Base-by-base conservation (phyloP, 2,113 vertebrate genomes). In the Embiotoca jacksoni region DNA sequence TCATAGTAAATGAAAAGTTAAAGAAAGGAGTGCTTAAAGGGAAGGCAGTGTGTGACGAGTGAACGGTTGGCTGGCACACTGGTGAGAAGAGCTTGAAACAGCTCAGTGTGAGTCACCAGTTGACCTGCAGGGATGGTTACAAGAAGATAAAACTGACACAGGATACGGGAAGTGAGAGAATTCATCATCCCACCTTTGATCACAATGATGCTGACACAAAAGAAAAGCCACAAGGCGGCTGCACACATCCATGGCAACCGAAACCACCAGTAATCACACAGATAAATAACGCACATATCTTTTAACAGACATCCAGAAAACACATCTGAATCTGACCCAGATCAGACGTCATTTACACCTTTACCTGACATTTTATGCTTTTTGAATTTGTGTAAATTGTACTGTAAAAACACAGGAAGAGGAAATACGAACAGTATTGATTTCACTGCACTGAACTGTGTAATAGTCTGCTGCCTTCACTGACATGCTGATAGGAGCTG, bases 61-160 rank as follows among this genome's bases (percentile, higher is more conserved):
- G 59, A 16, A 47, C 7, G n/a, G 50, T 10, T 60, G 8, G 41
- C 32, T 58, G 47, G 33, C 15, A 30, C 5, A 35, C 23, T 79
- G 69, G 36, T 60, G 71, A 55, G 49, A 61, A 4, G 9, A 69
- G 50, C 60, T 72, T 55, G 39, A 73, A 85, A 75, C 44, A 61
- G 31, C 47, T 56, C 15, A 2, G 15, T 53, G 54, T 75, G 88
- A 85, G 84, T 91, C 84, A 90, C 82, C 80, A 71, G 55, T 7
- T 59, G 52, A 14, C 36, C 75, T 61, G 47, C 47, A n/a, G 36
- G 44, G 36, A 47, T 65, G 50, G 53, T 58, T 53, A 36, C 32
- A 71, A 63, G 50, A 78, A 16, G 61, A 78, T 36, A 70, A 57
- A 78, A 75, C 15, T 55, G 32, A 71, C 14, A 71, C 8, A 63